Base-by-base conservation (phyloP, 2,797 vertebrate genomes). In the Pelochelys cantorii region DNA sequence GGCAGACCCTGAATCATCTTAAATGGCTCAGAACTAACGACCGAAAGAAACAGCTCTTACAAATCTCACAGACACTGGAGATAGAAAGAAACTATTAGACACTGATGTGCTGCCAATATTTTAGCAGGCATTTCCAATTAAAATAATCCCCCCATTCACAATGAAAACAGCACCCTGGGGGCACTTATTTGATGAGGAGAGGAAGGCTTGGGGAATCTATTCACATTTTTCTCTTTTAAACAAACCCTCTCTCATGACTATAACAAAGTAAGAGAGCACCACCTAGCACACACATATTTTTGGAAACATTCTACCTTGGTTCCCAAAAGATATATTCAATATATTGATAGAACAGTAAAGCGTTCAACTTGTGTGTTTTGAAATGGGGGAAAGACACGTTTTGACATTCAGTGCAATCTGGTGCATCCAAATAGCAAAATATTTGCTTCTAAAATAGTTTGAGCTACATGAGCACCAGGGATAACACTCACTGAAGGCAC, bases 331-430 rank as follows among this genome's bases (percentile, higher is more conserved):
- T 27, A 74, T 27, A 18, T 5, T 57, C 20, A 48, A 53, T 48
- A 89, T 94, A 94, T 31, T 77, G 74, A 77, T 5, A 77, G 74
- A 6, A 55, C 2, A 71, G 7, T 42, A 22, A 1, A 2, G 29
- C 0, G 27, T 60, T 48, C 68, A 81, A 77, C 0, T 0, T n/a
- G 56, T 8, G 80, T 88, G 77, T 78, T 88, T 83, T 52, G 83
- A 91, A 94, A 90, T 1, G 3, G 23, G 86, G 80, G 79, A 95
- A 93, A 7, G 65, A 91, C 2, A 55, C 3, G 29, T 85, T 54
- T 87, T 90, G 85, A 96, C 74, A 54, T 74, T 85, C 57, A 20
- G 42, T 3, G 60, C 79, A 86, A 94, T 94, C 94, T 90, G 86
- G 92, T 4, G 52, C 29, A 75, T 56, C 86, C 68, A 57, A 81